Conservation (phyloP, 2,888 invertebrate species). For the Polydesmus complanatus region DNA sequence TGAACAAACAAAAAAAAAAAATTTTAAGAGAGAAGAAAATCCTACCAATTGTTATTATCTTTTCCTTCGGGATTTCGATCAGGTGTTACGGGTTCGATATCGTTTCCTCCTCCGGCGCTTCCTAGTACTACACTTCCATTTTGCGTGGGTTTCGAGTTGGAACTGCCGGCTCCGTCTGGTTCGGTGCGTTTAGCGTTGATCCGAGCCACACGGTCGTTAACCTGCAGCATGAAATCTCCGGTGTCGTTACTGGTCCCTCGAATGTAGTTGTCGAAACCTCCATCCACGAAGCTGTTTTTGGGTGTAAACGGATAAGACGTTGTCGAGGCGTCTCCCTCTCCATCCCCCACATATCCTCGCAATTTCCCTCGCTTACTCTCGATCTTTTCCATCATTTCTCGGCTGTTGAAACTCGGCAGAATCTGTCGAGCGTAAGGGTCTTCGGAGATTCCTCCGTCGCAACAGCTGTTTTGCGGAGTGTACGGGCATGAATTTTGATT, state of each 20-base stretch:
- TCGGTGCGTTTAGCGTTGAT: neutral
- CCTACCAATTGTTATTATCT: neutral
- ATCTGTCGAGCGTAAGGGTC: slow-evolving; percentile 20
- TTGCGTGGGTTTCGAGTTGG: neutral
- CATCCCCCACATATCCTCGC: slow-evolving; percentile 24
- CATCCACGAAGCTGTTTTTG: slow-evolving; percentile 32
- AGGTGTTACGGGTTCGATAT: neutral
- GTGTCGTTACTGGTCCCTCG: slow-evolving; percentile 20
- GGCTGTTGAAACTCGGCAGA: slow-evolving; percentile 34
- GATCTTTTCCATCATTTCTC: slow-evolving; percentile 36
- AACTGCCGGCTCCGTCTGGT: neutral
- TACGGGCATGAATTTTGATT: slow-evolving; percentile 27
- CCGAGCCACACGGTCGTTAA: slow-evolving; percentile 17
- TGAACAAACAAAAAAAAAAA: too few species aligned
- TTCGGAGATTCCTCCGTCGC: slow-evolving; percentile 26
- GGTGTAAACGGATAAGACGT: slow-evolving; percentile 30
- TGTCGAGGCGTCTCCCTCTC: slow-evolving; percentile 19
- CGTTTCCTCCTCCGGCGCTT: neutral
- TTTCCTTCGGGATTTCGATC: neutral
- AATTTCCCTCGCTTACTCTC: slow-evolving; percentile 31
- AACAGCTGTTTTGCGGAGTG: slow-evolving; percentile 32
- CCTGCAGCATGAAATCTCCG: slow-evolving; percentile 19
- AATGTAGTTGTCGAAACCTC: slow-evolving; percentile 23
- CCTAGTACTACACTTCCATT: too few species aligned
- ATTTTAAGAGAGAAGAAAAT: too few species aligned